Evolutionary conservation across 2,797 vertebrate genomes (phyloP).

Genomic region (Cirrhinus mrigala): DNA sequence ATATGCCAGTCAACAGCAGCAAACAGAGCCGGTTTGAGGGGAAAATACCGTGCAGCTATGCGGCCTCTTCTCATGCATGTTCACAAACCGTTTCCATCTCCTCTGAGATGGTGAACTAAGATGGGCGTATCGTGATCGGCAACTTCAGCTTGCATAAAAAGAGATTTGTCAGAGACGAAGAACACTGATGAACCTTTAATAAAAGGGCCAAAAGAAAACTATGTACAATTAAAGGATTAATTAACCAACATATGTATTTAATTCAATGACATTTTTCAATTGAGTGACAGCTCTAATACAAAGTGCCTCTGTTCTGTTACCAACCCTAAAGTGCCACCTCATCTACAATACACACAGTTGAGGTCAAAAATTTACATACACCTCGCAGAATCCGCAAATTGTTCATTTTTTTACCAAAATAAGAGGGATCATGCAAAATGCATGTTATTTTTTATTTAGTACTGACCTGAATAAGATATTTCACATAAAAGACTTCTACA

Average conservation of each 20-base stretch:
- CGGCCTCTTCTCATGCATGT: constrained; percentile 17
- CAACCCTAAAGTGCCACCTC: background rate
- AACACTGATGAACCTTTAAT: background rate
- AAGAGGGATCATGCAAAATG: too few relatives aligned
- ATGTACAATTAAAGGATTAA: background rate
- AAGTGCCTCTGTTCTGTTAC: background rate
- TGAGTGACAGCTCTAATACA: background rate
- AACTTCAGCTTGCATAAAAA: background rate
- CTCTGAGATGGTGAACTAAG: background rate
- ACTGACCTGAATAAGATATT: too few relatives aligned
- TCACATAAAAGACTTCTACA: too few relatives aligned
- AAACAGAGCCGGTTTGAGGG: constrained; percentile 20
- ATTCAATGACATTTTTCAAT: background rate
- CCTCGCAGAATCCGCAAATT: too few relatives aligned
- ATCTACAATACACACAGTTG: background rate
- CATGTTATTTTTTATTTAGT: too few relatives aligned
- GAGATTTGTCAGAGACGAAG: background rate
- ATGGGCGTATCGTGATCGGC: background rate
- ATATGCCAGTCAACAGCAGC: constrained; percentile 41
- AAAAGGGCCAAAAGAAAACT: background rate
- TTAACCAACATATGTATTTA: background rate
- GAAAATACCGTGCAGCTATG: constrained; percentile 24
- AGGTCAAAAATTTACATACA: too few relatives aligned
- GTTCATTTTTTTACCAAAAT: too few relatives aligned
- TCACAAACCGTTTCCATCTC: constrained; percentile 22